Evolutionary conservation across 2,797 vertebrate genomes (phyloP).

Genomic region (Selene dorsalis): DNA sequence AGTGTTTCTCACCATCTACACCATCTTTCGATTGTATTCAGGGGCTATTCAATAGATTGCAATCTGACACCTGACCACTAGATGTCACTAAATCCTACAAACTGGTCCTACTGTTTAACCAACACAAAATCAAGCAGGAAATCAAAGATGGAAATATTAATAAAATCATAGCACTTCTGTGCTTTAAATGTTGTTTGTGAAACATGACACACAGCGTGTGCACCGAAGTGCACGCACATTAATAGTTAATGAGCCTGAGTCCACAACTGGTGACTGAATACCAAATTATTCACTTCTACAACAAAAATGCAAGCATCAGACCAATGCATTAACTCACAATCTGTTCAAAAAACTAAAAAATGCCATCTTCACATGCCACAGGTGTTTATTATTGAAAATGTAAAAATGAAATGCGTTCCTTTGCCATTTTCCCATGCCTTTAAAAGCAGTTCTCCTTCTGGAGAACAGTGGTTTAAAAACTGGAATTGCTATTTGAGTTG

Average conservation of each 20-base stretch:
- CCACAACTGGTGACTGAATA: not conserved
- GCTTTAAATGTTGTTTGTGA: not conserved
- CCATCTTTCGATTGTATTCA: not conserved
- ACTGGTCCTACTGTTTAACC: not conserved
- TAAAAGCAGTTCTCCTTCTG: too few relatives aligned
- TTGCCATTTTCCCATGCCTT: too few relatives aligned
- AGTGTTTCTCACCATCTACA: not conserved
- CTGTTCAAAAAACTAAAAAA: too few relatives aligned
- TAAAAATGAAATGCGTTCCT: too few relatives aligned
- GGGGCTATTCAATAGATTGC: not conserved
- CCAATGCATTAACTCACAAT: not conserved
- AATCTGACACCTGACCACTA: not conserved
- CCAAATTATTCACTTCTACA: not conserved
- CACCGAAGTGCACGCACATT: not conserved
- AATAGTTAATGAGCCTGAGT: too few relatives aligned
- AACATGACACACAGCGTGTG: not conserved
- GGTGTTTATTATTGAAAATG: too few relatives aligned
- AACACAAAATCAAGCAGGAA: not conserved
- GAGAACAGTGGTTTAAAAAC: too few relatives aligned
- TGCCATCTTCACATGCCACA: too few relatives aligned
- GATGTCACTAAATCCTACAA: not conserved
- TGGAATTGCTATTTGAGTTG: too few relatives aligned
- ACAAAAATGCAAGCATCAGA: not conserved
- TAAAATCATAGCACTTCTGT: not conserved
- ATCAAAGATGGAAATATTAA: not conserved